A percentile compares a stretch with the other conserved stretches of the same genome.
Evolutionary conservation across 1,140 invertebrate genomes (phyloP).

Genomic region (Diorhabda sublineata): DNA sequence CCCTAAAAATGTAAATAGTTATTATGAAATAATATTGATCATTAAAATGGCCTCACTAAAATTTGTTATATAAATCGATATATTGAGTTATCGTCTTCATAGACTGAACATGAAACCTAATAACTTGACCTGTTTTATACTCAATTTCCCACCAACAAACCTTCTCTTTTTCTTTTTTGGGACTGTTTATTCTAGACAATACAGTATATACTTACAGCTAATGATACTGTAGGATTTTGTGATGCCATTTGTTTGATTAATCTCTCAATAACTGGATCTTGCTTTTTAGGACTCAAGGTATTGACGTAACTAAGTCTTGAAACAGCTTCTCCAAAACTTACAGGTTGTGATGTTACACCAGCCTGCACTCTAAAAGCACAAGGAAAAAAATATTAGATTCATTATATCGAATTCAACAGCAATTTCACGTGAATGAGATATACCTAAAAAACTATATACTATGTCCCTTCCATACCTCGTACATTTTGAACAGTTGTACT

Average conservation of each 20-base stretch:
- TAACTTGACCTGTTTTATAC: no score
- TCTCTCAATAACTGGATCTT: conserved; percentile 21
- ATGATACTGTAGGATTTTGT: conserved; percentile 34
- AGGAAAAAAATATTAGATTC: no score
- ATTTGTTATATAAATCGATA: no score
- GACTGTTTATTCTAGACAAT: no score
- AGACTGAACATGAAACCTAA: no score
- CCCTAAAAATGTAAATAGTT: conserved; percentile 54
- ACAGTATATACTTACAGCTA: conserved; percentile 40
- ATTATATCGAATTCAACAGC: no score
- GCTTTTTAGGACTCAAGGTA: conserved; percentile 14
- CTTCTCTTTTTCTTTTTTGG: no score
- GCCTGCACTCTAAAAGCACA: conserved; percentile 6
- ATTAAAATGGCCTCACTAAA: no score
- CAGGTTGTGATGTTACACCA: neutral
- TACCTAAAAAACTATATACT: neutral
- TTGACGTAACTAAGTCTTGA: conserved; percentile 12
- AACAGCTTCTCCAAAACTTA: conserved; percentile 3
- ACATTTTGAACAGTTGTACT: no score
- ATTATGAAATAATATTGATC: neutral
- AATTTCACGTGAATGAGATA: neutral
- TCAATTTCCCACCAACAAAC: no score
- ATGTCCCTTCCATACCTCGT: neutral
- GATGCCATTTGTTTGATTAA: conserved; percentile 29
- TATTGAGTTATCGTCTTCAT: no score